Evolutionary conservation across 2,113 vertebrate genomes (phyloP), one percentile per base, ranked within the genome.

Genomic region (Electrona antarctica): DNA sequence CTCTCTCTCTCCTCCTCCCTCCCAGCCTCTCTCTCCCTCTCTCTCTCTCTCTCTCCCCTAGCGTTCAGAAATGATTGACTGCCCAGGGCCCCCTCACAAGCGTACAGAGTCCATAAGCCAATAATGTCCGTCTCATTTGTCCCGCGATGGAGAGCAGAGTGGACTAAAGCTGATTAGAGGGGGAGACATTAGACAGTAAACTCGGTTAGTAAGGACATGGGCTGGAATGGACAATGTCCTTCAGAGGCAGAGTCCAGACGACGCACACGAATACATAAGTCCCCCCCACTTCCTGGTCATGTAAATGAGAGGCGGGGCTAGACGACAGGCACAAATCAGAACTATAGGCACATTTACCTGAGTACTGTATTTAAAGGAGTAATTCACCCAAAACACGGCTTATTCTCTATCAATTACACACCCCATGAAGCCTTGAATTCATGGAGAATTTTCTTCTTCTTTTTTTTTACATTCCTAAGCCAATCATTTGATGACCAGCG

Each of bases 71-170:
- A 95, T 98, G 98, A 98, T 98, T 97, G 98, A 98, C 96, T 95
- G 94, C 76, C 73, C 71, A 76, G 73, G 79, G 85, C 76, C 71
- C 33, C 33, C 33, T 1, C 2, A 12, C 73, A 21, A 41, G 69
- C 48, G 54, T 13, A 51, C 94, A 94, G 94, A 11, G 21, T 92
- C 93, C 94, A 94, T 96, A 96, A 96, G 95, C 96, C 96, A 96
- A 97, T 97, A 96, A 97, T 93, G 95, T 94, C 95, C 93, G 95
- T 94, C 95, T 95, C 96, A 96, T 97, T 97, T 94, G 96, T 97
- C 95, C 33, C 96, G 92, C 69, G 94, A 95, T 92, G 93, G 93
- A 94, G 93, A 92, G 93, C 33, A 93, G 94, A 94, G 94, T 91
- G 90, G 93, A 94, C 94, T 97, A 98, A 98, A 95, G 33, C 95